Evolutionary conservation across 2,113 vertebrate species (phyloP).

Genomic region (Nycticebus coucang): DNA sequence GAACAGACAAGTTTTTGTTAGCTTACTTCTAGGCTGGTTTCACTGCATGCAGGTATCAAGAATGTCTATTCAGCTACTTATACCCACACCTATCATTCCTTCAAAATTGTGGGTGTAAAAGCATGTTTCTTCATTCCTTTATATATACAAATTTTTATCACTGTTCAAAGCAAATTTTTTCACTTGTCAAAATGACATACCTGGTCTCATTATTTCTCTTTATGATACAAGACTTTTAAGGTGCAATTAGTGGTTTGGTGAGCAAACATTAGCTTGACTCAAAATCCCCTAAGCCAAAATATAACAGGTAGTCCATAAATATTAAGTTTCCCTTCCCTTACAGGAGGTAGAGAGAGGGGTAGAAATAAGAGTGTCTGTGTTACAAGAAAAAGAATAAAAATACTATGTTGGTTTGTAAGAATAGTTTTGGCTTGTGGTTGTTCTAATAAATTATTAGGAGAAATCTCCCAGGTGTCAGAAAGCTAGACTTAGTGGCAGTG

Average conservation of each 20-base stretch:
- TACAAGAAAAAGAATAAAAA: not conserved
- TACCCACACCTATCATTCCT: not conserved
- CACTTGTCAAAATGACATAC: slow-evolving; percentile 19
- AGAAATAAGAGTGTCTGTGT: not conserved
- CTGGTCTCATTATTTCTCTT: not conserved
- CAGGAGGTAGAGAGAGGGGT: not conserved
- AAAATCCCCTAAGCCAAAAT: slow-evolving; percentile 7
- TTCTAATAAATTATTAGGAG: slow-evolving; percentile 28
- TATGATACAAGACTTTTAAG: not conserved
- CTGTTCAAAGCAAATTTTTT: slow-evolving; percentile 43
- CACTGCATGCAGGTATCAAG: not conserved
- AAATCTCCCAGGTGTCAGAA: not conserved
- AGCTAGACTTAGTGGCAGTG: not conserved
- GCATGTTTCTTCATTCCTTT: not conserved
- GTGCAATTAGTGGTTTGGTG: not conserved
- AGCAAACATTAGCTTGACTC: not conserved
- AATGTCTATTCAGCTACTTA: slow-evolving; percentile 62
- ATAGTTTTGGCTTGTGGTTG: not conserved
- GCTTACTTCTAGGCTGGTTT: slow-evolving; percentile 46
- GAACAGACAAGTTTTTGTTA: slow-evolving; percentile 53
- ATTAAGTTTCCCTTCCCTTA: not conserved
- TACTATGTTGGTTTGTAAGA: not conserved
- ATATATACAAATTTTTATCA: not conserved
- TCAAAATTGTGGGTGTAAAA: slow-evolving; percentile 20
- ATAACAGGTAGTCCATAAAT: not conserved